phyloP scores from a whole-genome alignment of 1,140 invertebrate genomes.

The Papilio helenus region DNA sequence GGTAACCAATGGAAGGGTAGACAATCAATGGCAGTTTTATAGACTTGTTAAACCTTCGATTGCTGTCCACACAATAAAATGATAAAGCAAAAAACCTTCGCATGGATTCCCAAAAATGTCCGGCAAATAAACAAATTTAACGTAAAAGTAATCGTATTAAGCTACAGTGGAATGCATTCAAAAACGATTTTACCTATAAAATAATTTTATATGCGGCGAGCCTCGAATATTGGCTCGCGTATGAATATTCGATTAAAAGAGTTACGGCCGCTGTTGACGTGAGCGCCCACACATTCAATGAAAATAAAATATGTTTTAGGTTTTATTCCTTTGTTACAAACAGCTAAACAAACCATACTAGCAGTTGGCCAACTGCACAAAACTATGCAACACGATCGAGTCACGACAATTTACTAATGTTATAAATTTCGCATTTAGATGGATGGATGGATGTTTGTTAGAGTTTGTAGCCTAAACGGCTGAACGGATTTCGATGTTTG shows the following conservation, averaged over 20 bases:
- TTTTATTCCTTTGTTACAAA: background rate
- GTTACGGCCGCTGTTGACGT: slow-evolving; percentile 9
- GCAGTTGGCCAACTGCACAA: background rate
- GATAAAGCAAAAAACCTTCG: background rate
- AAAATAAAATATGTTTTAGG: background rate
- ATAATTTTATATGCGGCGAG: slow-evolving; percentile 15
- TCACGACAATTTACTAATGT: background rate
- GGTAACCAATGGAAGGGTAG: too few species aligned
- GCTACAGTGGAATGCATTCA: background rate
- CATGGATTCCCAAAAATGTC: background rate
- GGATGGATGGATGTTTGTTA: too few species aligned
- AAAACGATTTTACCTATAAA: background rate
- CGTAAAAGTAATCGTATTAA: slow-evolving; percentile 8
- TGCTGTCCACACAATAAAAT: background rate
- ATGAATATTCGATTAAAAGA: slow-evolving; percentile 21
- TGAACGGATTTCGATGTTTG: too few species aligned
- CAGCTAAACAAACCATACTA: background rate
- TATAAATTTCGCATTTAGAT: background rate
- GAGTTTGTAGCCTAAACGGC: too few species aligned
- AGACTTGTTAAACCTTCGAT: background rate
- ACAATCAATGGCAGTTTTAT: too few species aligned
- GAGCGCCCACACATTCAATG: background rate
- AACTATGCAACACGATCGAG: background rate
- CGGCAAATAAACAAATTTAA: background rate
- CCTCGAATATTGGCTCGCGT: background rate